A percentile compares a stretch with the other conserved stretches of the same genome.
These are phyloP conservation scores for Urocynchramus pylzowi DNA, from an alignment of 2,113 vertebrate species.

Conservation along the genomic window DNA sequence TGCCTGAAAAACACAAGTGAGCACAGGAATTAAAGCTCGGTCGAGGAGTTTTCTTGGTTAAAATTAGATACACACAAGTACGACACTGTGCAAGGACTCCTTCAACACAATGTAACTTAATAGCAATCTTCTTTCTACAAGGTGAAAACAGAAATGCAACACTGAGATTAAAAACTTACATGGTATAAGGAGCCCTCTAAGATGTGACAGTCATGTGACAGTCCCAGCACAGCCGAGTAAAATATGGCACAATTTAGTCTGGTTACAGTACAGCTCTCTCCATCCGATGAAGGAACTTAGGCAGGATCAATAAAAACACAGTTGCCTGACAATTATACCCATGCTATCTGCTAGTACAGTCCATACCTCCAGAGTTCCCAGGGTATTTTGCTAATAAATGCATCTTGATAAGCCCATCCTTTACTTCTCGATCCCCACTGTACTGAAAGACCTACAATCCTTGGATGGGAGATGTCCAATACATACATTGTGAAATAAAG, in stretches of 20 bases:
- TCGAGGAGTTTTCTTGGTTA: not conserved
- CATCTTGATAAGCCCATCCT: not conserved
- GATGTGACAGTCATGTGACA: not conserved
- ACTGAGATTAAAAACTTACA: not conserved
- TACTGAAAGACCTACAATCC: not conserved
- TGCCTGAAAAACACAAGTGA: not conserved
- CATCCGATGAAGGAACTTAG: not conserved
- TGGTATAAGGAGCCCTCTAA: not conserved
- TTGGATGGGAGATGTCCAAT: not conserved
- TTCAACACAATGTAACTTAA: not conserved
- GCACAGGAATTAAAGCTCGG: not conserved
- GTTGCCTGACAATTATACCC: not conserved
- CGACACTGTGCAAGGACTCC: not conserved
- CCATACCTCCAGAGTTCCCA: not conserved
- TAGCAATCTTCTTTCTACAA: not conserved
- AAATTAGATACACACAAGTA: not conserved
- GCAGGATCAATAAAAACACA: not conserved
- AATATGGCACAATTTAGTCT: not conserved
- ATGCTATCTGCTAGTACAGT: not conserved
- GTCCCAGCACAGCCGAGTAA: not conserved
- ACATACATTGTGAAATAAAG: not conserved
- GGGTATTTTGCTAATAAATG: not conserved
- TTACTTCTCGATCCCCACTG: not conserved
- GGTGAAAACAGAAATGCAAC: not conserved
- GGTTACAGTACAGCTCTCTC: not conserved